Conservation (phyloP, 2,113 vertebrate species). For the Odocoileus hemionus region DNA sequence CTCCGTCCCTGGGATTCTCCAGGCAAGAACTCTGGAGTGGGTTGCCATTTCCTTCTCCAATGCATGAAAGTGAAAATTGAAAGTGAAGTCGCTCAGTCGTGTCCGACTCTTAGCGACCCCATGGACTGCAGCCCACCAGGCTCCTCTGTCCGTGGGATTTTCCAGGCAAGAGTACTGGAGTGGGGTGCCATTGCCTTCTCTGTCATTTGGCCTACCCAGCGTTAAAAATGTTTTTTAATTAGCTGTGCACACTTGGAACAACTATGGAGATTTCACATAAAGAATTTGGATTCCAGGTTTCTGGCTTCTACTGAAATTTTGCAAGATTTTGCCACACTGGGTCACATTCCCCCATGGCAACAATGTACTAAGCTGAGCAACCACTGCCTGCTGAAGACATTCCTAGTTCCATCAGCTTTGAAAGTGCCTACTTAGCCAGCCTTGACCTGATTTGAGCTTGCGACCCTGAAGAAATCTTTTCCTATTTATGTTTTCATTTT, state of each 20-base stretch:
- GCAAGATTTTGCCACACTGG: background rate
- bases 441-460: background rate
- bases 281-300: constrained; percentile 7
- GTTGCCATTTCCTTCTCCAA: no score
- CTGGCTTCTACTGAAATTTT: background rate
- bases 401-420: background rate
- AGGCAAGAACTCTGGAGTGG: no score
- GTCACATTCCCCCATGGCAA: background rate
- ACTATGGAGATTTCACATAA: background rate
- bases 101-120: no score
- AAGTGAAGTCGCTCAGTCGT: no score
- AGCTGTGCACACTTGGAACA: background rate
- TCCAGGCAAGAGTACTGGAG: no score
- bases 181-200: no score
- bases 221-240: background rate
- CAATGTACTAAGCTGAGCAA: background rate
- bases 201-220: background rate
- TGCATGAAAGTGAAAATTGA: no score
- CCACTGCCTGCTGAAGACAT: background rate
- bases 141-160: no score
- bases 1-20: no score
- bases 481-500: background rate
- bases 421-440: no score
- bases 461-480: background rate
- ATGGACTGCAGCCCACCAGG: no score